A percentile compares a stretch with the other conserved stretches of the same genome.
Conservation (phyloP, 2,888 invertebrate species). For the Petrophora chlorosata region DNA sequence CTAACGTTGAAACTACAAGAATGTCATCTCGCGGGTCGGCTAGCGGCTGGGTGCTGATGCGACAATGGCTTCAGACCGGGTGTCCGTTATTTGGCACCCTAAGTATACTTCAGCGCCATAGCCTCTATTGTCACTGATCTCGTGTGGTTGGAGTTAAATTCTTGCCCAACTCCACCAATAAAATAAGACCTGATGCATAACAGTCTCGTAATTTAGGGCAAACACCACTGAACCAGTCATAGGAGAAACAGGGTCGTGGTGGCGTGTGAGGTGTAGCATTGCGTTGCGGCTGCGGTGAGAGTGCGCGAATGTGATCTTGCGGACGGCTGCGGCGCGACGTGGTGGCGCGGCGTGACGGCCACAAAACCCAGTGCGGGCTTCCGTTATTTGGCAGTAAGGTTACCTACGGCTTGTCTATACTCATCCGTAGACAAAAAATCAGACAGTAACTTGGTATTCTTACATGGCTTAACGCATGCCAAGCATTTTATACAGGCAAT, state of each 20-base stretch:
- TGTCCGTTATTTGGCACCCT: too few species aligned
- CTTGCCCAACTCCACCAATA: too few species aligned
- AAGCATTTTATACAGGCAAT: too few species aligned
- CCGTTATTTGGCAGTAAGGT: slow-evolving; percentile 60
- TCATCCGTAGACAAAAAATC: too few species aligned
- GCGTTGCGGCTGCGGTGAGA: slow-evolving; percentile 37
- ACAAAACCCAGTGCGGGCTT: slow-evolving; percentile 48
- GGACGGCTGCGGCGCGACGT: slow-evolving; percentile 5
- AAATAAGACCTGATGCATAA: background rate
- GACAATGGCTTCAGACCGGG: too few species aligned
- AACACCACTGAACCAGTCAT: background rate
- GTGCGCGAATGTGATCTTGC: slow-evolving; percentile 37
- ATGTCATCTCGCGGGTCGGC: too few species aligned
- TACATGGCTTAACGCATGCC: too few species aligned
- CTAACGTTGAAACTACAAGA: too few species aligned
- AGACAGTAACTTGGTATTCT: too few species aligned
- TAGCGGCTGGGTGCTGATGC: too few species aligned
- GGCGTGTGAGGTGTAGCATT: slow-evolving; percentile 1
- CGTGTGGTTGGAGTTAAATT: too few species aligned
- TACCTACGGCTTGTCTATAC: slow-evolving; percentile 38
- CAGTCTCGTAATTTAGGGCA: background rate
- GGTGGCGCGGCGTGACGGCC: slow-evolving; percentile 48
- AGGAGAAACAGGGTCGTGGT: background rate
- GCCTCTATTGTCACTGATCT: background rate
- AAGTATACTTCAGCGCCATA: too few species aligned